phyloP scores from a whole-genome alignment of 1,140 invertebrate species.

The Drosophila nannoptera region DNA sequence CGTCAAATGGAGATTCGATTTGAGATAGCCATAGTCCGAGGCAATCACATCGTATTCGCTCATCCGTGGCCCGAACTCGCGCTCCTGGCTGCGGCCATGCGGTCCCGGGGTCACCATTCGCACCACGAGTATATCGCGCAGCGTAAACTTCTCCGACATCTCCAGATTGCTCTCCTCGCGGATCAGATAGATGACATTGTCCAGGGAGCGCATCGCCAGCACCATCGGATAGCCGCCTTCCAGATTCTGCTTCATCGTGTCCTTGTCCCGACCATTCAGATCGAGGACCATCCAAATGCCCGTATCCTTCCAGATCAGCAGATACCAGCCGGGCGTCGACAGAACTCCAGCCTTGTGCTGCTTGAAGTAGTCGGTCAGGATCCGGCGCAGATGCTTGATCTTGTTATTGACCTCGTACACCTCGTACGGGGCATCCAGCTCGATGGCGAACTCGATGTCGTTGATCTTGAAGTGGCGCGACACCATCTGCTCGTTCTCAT shows the following conservation, averaged over 20 bases:
- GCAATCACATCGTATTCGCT: slow-evolving; percentile 68
- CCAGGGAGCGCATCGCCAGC: slow-evolving; percentile 46
- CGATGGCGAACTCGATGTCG: slow-evolving; percentile 59
- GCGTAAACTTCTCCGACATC: slow-evolving; percentile 32
- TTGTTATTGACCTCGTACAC: slow-evolving; percentile 27
- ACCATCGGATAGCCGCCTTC: slow-evolving; percentile 47
- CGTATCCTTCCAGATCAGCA: slow-evolving; percentile 62
- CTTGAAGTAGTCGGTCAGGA: slow-evolving; percentile 47
- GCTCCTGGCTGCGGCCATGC: slow-evolving; percentile 42
- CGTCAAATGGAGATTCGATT: slow-evolving; percentile 62
- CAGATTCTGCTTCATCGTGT: slow-evolving; percentile 22
- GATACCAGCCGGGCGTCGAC: slow-evolving; percentile 48
- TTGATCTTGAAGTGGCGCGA: slow-evolving; percentile 60
- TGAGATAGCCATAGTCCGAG: slow-evolving; percentile 70
- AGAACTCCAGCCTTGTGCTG: slow-evolving; percentile 42
- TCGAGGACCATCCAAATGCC: slow-evolving; percentile 66
- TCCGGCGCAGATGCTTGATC: slow-evolving; percentile 33
- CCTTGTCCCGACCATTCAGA: slow-evolving; percentile 51
- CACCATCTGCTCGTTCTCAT: slow-evolving; percentile 52
- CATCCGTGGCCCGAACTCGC: slow-evolving; percentile 58
- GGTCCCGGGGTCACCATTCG: slow-evolving; percentile 52
- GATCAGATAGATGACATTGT: slow-evolving; percentile 60
- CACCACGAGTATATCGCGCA: slow-evolving; percentile 54
- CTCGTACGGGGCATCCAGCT: slow-evolving; percentile 57
- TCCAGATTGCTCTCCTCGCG: slow-evolving; percentile 53